These are phyloP conservation scores for Acrocephalus kingi DNA, from an alignment of 2,113 vertebrate species.

Conservation along the genomic window DNA sequence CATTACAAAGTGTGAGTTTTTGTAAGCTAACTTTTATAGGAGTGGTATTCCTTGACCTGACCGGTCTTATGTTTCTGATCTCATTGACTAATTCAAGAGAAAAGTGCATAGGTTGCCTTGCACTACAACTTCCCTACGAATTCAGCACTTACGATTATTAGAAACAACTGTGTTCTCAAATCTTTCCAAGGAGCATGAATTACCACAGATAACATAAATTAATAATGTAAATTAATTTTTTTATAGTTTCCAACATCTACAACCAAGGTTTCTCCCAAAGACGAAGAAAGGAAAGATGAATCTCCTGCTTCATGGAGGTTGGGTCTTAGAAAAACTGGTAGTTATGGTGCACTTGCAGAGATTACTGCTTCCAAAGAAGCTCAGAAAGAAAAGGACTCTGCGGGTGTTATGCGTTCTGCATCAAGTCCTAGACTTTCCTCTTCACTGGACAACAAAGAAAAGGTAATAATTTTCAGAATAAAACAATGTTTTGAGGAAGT, in stretches of 20 bases:
- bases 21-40: conserved; percentile 68
- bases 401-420: conserved; percentile 96
- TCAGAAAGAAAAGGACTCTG: conserved; percentile 91
- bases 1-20: conserved; percentile 66
- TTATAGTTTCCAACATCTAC: conserved; percentile 81
- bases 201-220: background rate
- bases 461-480: conserved; percentile 69
- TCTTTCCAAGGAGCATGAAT: background rate
- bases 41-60: conserved; percentile 49
- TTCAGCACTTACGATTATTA: background rate
- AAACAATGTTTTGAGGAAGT: background rate
- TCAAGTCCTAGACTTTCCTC: conserved; percentile 97
- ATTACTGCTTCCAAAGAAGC: conserved; percentile 95
- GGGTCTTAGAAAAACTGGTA: conserved; percentile 95
- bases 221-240: background rate
- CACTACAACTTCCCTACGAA: background rate
- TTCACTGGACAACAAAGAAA: conserved; percentile 96
- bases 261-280: conserved; percentile 87
- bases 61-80: conserved; percentile 44
- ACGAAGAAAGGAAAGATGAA: conserved; percentile 95
- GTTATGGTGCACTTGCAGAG: conserved; percentile 94
- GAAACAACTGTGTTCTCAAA: background rate
- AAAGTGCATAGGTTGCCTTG: background rate
- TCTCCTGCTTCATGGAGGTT: conserved; percentile 94
- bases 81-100: conserved; percentile 69